phyloP scores from a whole-genome alignment of 2,797 vertebrate species.

The Esox lucius region DNA sequence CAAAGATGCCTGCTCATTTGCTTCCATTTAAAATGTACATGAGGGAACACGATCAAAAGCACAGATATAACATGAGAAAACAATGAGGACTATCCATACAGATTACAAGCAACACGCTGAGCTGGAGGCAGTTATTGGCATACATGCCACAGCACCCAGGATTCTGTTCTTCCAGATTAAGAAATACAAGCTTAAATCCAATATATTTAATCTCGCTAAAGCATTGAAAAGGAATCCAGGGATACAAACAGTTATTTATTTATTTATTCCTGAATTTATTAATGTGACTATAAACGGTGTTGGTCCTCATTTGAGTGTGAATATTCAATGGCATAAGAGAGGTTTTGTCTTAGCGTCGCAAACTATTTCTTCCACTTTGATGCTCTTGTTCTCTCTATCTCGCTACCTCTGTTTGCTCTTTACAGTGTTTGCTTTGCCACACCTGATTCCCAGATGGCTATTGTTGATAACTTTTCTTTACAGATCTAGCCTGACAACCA shows the following conservation, averaged over 20 bases:
- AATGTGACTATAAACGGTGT: not conserved
- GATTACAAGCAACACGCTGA: constrained; percentile 21
- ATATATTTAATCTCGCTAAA: constrained; percentile 35
- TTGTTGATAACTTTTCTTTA: not conserved
- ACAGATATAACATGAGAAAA: constrained; percentile 26
- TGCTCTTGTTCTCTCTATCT: not conserved
- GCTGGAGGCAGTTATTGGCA: constrained; percentile 19
- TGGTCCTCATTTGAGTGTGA: not conserved
- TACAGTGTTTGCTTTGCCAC: not conserved
- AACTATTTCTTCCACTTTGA: not conserved
- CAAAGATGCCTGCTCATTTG: constrained; percentile 15
- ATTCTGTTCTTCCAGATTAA: constrained; percentile 34
- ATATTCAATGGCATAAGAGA: not conserved
- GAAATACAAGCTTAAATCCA: constrained; percentile 27
- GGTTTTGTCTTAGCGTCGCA: not conserved
- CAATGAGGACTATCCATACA: constrained; percentile 33
- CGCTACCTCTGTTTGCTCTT: not conserved
- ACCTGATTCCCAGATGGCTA: not conserved
- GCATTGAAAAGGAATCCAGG: constrained; percentile 19
- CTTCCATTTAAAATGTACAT: constrained; percentile 32
- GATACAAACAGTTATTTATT: constrained; percentile 12
- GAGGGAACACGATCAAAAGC: constrained; percentile 14
- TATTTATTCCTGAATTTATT: constrained; percentile 10
- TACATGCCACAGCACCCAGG: constrained; percentile 20
- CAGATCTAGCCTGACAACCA: not conserved